Percentiles rank a stretch among this genome's conserved stretches.
phyloP scores from a whole-genome alignment of 1,140 invertebrate species.

The Bicyclus anynana region DNA sequence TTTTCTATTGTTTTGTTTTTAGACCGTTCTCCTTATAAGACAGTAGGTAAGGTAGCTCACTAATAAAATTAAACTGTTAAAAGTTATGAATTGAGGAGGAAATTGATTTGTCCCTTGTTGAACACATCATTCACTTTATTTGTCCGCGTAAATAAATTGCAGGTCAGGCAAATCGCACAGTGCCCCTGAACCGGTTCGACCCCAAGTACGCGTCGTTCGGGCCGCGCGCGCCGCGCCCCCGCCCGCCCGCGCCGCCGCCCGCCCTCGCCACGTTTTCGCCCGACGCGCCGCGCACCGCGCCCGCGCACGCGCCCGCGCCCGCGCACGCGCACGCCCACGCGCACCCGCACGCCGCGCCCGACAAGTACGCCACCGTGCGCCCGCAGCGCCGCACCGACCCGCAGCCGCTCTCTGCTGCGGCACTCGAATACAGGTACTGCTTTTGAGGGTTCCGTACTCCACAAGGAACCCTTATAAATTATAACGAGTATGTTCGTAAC shows the following conservation, averaged over 20 bases:
- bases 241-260: conserved; percentile 58
- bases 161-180: conserved; percentile 51
- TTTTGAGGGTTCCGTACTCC: background rate
- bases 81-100: no score
- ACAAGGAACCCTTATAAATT: no score
- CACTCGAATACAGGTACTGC: conserved; percentile 48
- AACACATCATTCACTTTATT: no score
- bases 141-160: no score
- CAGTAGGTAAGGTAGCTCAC: no score
- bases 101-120: no score
- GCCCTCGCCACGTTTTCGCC: conserved; percentile 55
- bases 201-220: conserved; percentile 81
- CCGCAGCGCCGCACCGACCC: conserved; percentile 54
- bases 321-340: conserved; percentile 22
- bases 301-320: conserved; percentile 23
- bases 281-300: conserved; percentile 32
- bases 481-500: no score
- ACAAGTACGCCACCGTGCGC: conserved; percentile 70
- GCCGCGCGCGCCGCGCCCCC: conserved; percentile 76
- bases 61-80: no score
- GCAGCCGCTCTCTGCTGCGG: conserved; percentile 62
- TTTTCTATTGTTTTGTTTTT: no score
- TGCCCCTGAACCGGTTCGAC: conserved; percentile 79
- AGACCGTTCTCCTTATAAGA: no score
- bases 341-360: conserved; percentile 13